Percentiles rank a stretch among this genome's conserved stretches.
Evolutionary conservation across 2,888 invertebrate genomes (phyloP).

Genomic region (Brachyptera putata): DNA sequence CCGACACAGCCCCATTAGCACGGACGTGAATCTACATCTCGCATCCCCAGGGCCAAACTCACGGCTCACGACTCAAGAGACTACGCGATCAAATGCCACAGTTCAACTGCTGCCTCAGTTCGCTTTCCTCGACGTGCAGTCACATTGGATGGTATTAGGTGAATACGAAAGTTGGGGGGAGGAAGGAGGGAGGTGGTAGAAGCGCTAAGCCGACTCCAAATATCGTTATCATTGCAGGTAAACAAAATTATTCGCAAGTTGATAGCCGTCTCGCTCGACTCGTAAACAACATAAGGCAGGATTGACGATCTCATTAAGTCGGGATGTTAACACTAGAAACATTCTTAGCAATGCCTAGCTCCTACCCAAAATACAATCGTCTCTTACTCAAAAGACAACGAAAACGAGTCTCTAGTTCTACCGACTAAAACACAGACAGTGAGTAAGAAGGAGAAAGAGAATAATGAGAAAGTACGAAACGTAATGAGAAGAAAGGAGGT

Average conservation of each 20-base stretch:
- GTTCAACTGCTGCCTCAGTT: no score
- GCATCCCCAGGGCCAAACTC: constrained; percentile 1
- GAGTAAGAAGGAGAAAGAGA: constrained; percentile 15
- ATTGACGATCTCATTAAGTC: constrained; percentile 34
- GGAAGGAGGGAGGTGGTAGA: no score
- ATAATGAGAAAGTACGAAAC: constrained; percentile 31
- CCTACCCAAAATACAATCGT: constrained; percentile 4
- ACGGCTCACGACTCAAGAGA: no score
- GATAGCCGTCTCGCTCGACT: no score
- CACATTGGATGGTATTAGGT: no score
- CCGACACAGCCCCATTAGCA: constrained; percentile 1
- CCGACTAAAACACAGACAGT: no score
- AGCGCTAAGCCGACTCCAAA: constrained; percentile 22
- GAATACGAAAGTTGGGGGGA: no score
- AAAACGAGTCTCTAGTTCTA: neutral
- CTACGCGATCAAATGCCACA: no score
- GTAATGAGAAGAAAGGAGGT: constrained; percentile 32
- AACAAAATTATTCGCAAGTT: constrained; percentile 26
- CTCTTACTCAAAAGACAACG: neutral
- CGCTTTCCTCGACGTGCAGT: no score
- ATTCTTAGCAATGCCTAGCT: constrained; percentile 14
- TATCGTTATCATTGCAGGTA: constrained; percentile 30
- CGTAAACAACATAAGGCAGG: constrained; percentile 31
- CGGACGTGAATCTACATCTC: constrained; percentile 4
- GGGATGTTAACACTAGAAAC: constrained; percentile 27